Evolutionary conservation across 2,888 invertebrate genomes (phyloP).

Genomic region (Melinopterus prodromus): DNA sequence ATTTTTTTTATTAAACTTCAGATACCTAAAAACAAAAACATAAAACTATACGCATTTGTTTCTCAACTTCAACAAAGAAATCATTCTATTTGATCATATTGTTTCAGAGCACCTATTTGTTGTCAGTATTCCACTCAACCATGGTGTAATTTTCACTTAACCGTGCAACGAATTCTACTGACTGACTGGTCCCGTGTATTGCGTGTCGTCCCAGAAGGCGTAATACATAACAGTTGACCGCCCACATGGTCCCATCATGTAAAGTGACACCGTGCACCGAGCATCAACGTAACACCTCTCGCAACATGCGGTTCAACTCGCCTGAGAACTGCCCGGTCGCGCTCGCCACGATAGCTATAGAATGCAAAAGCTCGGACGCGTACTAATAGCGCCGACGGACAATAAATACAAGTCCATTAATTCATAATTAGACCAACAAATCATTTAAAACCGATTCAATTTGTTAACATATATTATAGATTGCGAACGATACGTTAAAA

Average conservation of each 20-base stretch:
- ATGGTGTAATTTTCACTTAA: too few relatives aligned
- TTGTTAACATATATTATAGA: constrained; percentile 4
- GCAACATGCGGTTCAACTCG: neutral
- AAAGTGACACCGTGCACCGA: neutral
- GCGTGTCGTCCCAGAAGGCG: neutral
- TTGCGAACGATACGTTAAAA: neutral
- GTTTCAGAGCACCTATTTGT: too few relatives aligned
- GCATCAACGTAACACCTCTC: neutral
- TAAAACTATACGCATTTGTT: too few relatives aligned
- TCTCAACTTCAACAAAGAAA: too few relatives aligned
- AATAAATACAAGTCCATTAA: neutral
- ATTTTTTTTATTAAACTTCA: too few relatives aligned
- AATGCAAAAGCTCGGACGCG: neutral
- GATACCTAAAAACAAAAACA: too few relatives aligned
- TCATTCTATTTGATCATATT: too few relatives aligned
- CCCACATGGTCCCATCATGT: neutral
- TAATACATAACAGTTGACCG: constrained; percentile 4
- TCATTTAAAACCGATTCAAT: neutral
- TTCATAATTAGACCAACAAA: neutral
- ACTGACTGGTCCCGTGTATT: neutral
- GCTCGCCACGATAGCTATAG: neutral
- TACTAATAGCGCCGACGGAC: neutral
- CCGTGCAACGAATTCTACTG: too few relatives aligned
- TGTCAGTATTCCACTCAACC: too few relatives aligned
- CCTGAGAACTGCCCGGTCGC: neutral